These are phyloP conservation scores for Drosophila elegans DNA, from an alignment of 1,140 invertebrate species.

Conservation along the genomic window DNA sequence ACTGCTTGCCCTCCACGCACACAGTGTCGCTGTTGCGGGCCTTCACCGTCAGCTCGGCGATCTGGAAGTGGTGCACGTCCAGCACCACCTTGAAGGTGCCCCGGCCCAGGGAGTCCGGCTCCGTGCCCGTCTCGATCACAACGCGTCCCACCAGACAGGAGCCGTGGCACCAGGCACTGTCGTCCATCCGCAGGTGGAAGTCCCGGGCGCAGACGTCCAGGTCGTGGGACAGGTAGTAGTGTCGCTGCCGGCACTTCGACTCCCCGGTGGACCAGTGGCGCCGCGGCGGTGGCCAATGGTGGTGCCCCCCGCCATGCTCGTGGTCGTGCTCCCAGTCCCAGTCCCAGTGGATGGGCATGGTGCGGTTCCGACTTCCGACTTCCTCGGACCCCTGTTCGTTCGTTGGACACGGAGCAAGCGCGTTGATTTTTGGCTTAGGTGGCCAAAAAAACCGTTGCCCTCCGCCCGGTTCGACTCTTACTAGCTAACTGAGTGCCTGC, in stretches of 20 bases:
- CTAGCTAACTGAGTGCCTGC: constrained; percentile 52
- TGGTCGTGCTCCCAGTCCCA: constrained; percentile 78
- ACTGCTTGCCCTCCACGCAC: constrained; percentile 74
- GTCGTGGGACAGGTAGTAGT: constrained; percentile 68
- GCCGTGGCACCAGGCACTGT: constrained; percentile 76
- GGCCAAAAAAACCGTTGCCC: constrained; percentile 83
- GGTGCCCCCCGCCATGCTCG: constrained; percentile 48
- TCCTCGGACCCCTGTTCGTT: constrained; percentile 53
- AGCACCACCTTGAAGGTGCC: constrained; percentile 80
- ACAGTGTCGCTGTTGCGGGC: constrained; percentile 75
- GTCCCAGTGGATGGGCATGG: constrained; percentile 79
- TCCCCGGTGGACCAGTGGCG: constrained; percentile 70
- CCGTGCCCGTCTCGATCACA: constrained; percentile 72
- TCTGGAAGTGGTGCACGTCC: constrained; percentile 79
- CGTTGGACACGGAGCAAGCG: constrained; percentile 79
- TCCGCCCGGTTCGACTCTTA: constrained; percentile 73
- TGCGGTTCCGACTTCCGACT: background rate
- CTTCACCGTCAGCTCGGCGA: constrained; percentile 70
- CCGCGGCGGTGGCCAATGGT: constrained; percentile 59
- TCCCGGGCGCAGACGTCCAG: constrained; percentile 75
- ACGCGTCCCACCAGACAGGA: constrained; percentile 75
- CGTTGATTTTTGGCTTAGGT: constrained; percentile 75
- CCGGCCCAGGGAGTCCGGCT: constrained; percentile 68
- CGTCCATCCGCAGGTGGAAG: constrained; percentile 71
- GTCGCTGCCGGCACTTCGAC: constrained; percentile 68